Percentiles rank a stretch among this genome's conserved stretches.
These are phyloP conservation scores for Myiopsitta monachus DNA, from an alignment of 2,113 vertebrate species.

Conservation along the genomic window DNA sequence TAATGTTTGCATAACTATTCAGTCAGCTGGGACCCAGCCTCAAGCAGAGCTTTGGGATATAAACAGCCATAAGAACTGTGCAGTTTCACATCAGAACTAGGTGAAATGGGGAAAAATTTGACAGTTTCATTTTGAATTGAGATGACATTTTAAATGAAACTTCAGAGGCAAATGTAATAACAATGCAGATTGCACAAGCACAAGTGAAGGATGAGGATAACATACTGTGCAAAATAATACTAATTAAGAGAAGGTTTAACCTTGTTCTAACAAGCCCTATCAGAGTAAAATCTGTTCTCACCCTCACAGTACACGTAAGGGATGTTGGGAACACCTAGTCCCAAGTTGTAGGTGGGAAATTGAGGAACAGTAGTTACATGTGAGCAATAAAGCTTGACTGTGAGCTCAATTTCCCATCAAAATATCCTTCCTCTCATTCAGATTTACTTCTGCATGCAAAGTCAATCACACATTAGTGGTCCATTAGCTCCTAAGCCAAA, in stretches of 20 bases:
- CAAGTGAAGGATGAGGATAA: not conserved
- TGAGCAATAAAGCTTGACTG: not conserved
- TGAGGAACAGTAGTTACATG: not conserved
- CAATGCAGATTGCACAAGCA: rapidly evolving
- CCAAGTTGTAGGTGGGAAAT: not conserved
- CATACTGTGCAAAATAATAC: not conserved
- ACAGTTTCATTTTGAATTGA: conserved; percentile 41
- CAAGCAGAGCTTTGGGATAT: conserved; percentile 34
- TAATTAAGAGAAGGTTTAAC: not conserved
- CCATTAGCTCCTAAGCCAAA: not conserved
- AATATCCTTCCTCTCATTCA: not conserved
- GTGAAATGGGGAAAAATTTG: not conserved
- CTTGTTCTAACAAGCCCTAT: not conserved
- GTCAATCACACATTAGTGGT: not conserved
- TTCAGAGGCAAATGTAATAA: not conserved
- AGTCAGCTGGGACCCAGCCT: conserved; percentile 11
- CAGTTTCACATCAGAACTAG: conserved; percentile 33
- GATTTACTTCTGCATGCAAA: not conserved
- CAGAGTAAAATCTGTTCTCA: not conserved
- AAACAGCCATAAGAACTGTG: conserved; percentile 3
- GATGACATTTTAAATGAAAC: not conserved
- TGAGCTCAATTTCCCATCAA: not conserved
- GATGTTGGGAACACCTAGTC: not conserved
- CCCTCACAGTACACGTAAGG: not conserved
- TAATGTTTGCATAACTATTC: conserved; percentile 55